These are phyloP conservation scores for Euwallacea fornicatus DNA, from an alignment of 1,140 invertebrate species.

Conservation along the genomic window DNA sequence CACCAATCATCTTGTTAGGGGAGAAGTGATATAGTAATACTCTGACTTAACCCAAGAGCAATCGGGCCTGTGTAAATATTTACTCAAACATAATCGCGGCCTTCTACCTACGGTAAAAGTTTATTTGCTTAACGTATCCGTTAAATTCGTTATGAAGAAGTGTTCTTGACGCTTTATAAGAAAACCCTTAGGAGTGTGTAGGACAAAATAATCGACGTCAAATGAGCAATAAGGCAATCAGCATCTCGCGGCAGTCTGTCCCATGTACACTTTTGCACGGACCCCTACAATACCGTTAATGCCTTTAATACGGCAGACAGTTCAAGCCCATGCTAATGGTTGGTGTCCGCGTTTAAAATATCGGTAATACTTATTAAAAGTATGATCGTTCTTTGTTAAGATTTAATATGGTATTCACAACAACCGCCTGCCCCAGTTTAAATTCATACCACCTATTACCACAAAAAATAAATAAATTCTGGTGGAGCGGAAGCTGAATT, in stretches of 20 bases:
- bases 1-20: too few relatives aligned
- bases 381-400: too few relatives aligned
- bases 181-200: background rate
- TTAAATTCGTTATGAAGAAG: background rate
- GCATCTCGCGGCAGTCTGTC: background rate
- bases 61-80: too few relatives aligned
- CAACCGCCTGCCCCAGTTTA: too few relatives aligned
- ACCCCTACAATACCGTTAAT: constrained; percentile 9
- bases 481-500: too few relatives aligned
- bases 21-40: too few relatives aligned
- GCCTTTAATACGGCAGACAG: constrained; percentile 13
- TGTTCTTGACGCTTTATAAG: too few relatives aligned
- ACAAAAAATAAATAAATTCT: background rate
- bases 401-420: too few relatives aligned
- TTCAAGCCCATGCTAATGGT: constrained; percentile 16
- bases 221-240: background rate
- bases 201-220: constrained; percentile 4
- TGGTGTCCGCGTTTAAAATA: too few relatives aligned
- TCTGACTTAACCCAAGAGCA: too few relatives aligned
- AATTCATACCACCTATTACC: too few relatives aligned
- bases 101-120: background rate
- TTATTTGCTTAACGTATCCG: background rate
- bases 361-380: too few relatives aligned
- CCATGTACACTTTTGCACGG: constrained; percentile 13
- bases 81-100: background rate